Evolutionary conservation across 2,797 vertebrate species (phyloP).

Genomic region (Lindbergichthys nudifrons): DNA sequence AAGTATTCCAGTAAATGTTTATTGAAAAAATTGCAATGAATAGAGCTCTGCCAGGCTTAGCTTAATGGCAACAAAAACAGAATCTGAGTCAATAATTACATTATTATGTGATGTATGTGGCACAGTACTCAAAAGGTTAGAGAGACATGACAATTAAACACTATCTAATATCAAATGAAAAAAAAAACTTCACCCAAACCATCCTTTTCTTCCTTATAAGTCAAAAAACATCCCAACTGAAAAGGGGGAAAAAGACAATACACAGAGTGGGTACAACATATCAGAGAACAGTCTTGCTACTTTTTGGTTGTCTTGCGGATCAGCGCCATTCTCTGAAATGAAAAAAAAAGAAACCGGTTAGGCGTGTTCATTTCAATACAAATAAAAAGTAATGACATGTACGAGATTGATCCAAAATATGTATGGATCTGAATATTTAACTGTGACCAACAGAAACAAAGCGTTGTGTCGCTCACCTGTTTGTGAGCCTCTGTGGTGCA

Average conservation of each 20-base stretch:
- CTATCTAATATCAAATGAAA: conserved; percentile 47
- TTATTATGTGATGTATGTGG: conserved; percentile 52
- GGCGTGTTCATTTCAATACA: not conserved
- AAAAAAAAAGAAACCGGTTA: conserved; percentile 50
- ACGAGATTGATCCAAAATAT: not conserved
- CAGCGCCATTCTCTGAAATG: conserved; percentile 96
- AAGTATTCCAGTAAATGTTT: conserved; percentile 59
- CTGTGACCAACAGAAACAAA: not conserved
- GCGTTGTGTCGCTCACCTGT: conserved; percentile 85
- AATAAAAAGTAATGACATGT: not conserved
- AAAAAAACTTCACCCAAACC: conserved; percentile 28
- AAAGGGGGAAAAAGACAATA: conserved; percentile 33
- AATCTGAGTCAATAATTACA: conserved; percentile 48
- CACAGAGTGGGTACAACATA: conserved; percentile 41
- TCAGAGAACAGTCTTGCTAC: conserved; percentile 78
- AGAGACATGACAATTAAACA: conserved; percentile 49
- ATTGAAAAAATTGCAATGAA: conserved; percentile 68
- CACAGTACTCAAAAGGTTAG: conserved; percentile 62
- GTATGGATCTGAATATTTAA: not conserved
- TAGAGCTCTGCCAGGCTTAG: conserved; percentile 52
- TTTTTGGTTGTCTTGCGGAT: conserved; percentile 99
- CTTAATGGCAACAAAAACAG: conserved; percentile 57
- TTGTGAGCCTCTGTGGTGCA: conserved; percentile 99
- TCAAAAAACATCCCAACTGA: conserved; percentile 36
- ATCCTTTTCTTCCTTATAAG: conserved; percentile 25